Base-by-base conservation (phyloP, 2,113 vertebrate species). In the Gallinago media region DNA sequence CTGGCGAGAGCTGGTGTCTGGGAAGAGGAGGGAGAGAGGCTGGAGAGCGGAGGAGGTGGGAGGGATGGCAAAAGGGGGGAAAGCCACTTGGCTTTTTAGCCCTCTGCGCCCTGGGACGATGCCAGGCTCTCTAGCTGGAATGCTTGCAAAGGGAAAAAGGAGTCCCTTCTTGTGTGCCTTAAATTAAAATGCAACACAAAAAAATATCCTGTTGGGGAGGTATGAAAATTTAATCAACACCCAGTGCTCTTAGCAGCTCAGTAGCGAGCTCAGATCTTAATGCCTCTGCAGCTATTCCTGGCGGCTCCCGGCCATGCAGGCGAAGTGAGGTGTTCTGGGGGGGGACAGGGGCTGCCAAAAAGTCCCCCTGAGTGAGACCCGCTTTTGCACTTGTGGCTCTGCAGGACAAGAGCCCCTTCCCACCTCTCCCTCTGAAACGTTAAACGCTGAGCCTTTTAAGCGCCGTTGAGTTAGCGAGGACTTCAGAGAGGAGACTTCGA, bases 191-290 rank as follows among this genome's bases (percentile, higher is more conserved):
- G 2, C n/a, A 32, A 5, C 32, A 34, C 54, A 59, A 46, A 71
- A 71, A 70, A 80, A 80, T 29, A 61, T 21, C 85, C 87, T 88
- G 85, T 87, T 25, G 11, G 77, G 83, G 92, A 96, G 91, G 50
- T 49, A 97, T 96, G 87, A 98, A 98, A 97, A 97, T 97, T 96
- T 95, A 97, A 97, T 97, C 96, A 95, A 81, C 88, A 92, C 87
- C 58, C 95, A 58, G 85, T 16, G 68, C 96, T 94, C 89, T 70
- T 14, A 67, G 89, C 92, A 46, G 73, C 85, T 96, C 5, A 0
- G 85, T 67, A 93, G 92, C 74, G 32, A 76, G 89, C 46, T 52
- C 55, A 76, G 96, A 74, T 77, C 50, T 58, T 80, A 72, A 80
- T 97, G 96, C 75, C 78, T 79, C 49, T 62, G 67, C n/a, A 59